Evolutionary conservation across 1,140 invertebrate genomes (phyloP), one percentile per base, ranked within the genome.

Genomic region (Aphelinus atriplicis): DNA sequence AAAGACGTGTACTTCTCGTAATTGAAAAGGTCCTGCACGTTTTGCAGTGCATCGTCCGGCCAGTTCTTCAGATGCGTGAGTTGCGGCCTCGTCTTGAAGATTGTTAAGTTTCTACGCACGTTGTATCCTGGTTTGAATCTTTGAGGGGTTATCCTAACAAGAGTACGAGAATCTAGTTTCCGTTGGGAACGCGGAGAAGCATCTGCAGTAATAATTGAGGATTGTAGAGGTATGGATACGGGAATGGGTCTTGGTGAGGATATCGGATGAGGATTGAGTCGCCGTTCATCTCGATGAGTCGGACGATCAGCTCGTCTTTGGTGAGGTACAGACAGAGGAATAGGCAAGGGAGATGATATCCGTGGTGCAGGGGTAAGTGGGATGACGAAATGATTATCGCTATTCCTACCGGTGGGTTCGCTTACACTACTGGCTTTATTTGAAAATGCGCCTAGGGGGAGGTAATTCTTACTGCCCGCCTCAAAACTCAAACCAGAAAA

Each of bases 1-100:
- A 78, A 77, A 0, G 81, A 80, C 6, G 84, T 86, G 45, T 87
- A 87, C 47, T 82, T 85, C 3, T 87, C 81, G 7, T 87, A 86
- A 78, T 85, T 82, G 42, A 82, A 80, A 0, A 85, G 57, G 77
- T 87, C 85, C 3, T 84, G 78, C 0, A 77, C 51, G 9, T 80
- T 78, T 7, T 83, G 73, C 1, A 82, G 45, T 45, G 79, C 77
- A 0, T 80, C 80, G 48, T 83, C 83, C 0, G 85, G 83, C 86
- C 86, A 87, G 53, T 84, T 83, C 73, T 86, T 87, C 47, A 81
- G 64, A 7, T 75, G 7, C 4, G 68, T 26, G 43, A 65, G 71
- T 3, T 61, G 56, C 7, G 61, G 69, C 7, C 50, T 66, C 3
- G 26, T 7, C 3, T 53, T 65, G 3, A 58, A 57, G 51, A 3